Evolutionary conservation across 2,797 vertebrate genomes (phyloP), one percentile per base, ranked within the genome.

Genomic region (Spheniscus humboldti): DNA sequence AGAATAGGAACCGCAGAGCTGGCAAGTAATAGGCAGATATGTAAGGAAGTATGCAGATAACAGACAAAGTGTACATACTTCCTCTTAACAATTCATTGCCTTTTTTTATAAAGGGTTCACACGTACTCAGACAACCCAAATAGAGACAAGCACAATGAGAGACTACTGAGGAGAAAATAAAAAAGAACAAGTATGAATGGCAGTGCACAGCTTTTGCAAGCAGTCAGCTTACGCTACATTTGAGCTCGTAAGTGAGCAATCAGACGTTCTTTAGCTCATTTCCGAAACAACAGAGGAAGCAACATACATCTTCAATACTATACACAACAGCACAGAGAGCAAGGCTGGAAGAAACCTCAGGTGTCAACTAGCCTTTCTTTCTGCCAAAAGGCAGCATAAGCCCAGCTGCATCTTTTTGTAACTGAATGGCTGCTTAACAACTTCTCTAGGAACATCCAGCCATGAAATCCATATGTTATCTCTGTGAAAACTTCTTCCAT

Each of bases 101-200:
- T 93, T 91, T 53, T 80, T 67, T 43, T 4, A 7, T 25, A 59
- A 83, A n/a, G 33, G 67, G 59, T 94, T 96, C 88, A 87, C 96
- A 95, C 88, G 20, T 94, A 59, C 55, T 74, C 81, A 93, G 64
- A 33, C 56, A 96, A 12, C 86, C 56, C 77, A 94, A 95, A 91
- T 48, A 95, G 50, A 79, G 79, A 79, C 67, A 79, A n/a, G 3
- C 74, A 92, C 92, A 96, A 93, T 74, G 77, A 95, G 86, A 82
- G n/a, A 27, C 62, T 31, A 73, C 67, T n/a, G 80, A 92, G 53
- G 56, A 83, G 64, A 80, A 77, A 93, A 83, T 59, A 71, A 86
- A 97, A 95, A 94, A 83, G 83, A 93, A 85, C 92, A 93, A 92
- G 66, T 39, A 67, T 72, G 88, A 93, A 76, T 80, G 88, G 56